Percentiles rank a stretch among this genome's conserved stretches.
phyloP scores from a whole-genome alignment of 2,888 invertebrate genomes.

The Ochropleura leucogaster region DNA sequence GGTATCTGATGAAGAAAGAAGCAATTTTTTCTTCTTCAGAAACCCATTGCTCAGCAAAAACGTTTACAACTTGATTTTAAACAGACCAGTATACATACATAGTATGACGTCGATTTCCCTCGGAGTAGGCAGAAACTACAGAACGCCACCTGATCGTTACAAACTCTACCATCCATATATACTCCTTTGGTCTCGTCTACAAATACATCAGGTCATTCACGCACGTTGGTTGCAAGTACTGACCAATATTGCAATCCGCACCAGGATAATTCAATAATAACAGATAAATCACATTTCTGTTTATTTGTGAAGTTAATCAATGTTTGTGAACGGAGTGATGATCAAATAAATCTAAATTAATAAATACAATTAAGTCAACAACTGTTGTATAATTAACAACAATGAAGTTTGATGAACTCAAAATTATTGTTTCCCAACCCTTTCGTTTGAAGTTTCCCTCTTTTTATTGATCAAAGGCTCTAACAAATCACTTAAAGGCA shows the following conservation, averaged over 20 bases:
- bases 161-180: too few relatives aligned
- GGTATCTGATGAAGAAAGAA: too few relatives aligned
- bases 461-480: constrained; percentile 43
- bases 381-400: constrained; percentile 52
- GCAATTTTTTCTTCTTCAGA: background rate
- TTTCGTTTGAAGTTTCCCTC: constrained; percentile 34
- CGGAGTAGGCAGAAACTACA: too few relatives aligned
- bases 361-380: constrained; percentile 48
- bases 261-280: constrained; percentile 40
- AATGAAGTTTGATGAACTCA: constrained; percentile 57
- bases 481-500: constrained; percentile 26
- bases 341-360: constrained; percentile 48
- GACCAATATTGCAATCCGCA: background rate
- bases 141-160: too few relatives aligned
- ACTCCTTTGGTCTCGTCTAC: too few relatives aligned
- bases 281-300: constrained; percentile 39
- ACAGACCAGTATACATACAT: too few relatives aligned
- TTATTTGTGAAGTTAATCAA: constrained; percentile 52
- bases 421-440: constrained; percentile 56
- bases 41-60: background rate
- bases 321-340: constrained; percentile 41
- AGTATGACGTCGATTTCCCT: too few relatives aligned
- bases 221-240: too few relatives aligned
- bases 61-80: background rate
- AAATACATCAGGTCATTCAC: too few relatives aligned